Evolutionary conservation across 2,888 invertebrate genomes (phyloP).

Genomic region (Teleiodes luculella): DNA sequence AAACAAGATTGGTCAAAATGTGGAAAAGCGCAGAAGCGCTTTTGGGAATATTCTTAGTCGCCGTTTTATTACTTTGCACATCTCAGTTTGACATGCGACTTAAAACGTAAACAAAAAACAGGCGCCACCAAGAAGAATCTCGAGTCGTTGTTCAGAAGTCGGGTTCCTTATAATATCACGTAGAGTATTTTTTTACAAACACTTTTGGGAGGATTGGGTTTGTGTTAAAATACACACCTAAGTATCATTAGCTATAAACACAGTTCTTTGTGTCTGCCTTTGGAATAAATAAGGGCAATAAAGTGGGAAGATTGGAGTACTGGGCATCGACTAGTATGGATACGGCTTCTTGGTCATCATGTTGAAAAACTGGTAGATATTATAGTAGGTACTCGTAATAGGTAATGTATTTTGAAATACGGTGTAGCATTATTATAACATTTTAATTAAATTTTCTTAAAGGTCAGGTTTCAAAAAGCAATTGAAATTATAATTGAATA

Average conservation of each 20-base stretch:
- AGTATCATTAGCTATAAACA: conserved; percentile 77
- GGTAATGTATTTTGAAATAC: no score
- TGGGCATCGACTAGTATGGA: conserved; percentile 46
- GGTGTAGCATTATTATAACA: no score
- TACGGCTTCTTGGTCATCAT: conserved; percentile 27
- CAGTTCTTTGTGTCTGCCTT: conserved; percentile 71
- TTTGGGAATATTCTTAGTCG: no score
- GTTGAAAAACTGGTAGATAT: no score
- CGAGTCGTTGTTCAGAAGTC: conserved; percentile 48
- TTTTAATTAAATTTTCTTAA: no score
- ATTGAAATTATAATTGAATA: no score
- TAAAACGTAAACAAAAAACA: conserved; percentile 72
- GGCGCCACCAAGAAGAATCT: conserved; percentile 68
- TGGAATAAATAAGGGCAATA: conserved; percentile 70
- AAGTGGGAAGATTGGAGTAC: conserved; percentile 60
- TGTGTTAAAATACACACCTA: conserved; percentile 79
- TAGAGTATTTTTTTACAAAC: conserved; percentile 65
- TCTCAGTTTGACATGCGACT: conserved; percentile 60
- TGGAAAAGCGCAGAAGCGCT: no score
- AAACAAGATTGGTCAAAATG: no score
- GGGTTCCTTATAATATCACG: conserved; percentile 61
- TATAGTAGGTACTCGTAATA: no score
- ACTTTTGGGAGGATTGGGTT: conserved; percentile 61
- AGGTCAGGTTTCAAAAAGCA: no score
- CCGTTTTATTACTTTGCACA: conserved; percentile 62